phyloP scores from a whole-genome alignment of 1,140 invertebrate species.

The Megalonaias nervosa region DNA sequence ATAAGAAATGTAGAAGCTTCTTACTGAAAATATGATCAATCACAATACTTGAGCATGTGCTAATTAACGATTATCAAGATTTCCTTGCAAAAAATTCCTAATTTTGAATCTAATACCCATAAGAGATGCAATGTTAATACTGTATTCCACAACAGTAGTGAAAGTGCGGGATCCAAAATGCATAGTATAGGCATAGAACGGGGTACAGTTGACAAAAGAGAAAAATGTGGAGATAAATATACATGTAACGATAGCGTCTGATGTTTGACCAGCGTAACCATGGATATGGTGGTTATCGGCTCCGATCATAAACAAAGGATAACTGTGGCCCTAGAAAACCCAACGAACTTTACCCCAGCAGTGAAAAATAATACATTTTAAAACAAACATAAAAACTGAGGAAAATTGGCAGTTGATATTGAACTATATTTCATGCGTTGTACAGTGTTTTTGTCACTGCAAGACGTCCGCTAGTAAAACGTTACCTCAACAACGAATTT shows the following conservation, averaged over 20 bases:
- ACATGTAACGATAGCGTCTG: too few species aligned
- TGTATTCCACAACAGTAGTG: too few species aligned
- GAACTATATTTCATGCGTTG: background rate
- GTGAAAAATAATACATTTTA: background rate
- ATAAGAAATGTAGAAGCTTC: background rate
- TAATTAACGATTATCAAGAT: too few species aligned
- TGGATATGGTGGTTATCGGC: too few species aligned
- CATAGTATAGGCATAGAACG: too few species aligned
- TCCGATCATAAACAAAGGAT: background rate
- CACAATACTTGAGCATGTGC: background rate
- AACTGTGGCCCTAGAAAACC: background rate
- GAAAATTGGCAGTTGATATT: background rate
- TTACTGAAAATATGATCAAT: background rate
- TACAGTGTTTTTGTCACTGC: too few species aligned
- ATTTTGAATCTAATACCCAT: background rate
- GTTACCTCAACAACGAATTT: conserved; percentile 61
- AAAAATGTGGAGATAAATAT: too few species aligned
- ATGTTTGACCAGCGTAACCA: too few species aligned
- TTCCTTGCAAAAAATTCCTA: background rate
- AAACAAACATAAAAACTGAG: background rate
- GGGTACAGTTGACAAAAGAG: too few species aligned
- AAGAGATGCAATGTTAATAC: background rate
- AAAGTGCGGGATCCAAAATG: too few species aligned
- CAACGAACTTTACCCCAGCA: background rate
- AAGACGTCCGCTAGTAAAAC: background rate